Conservation (phyloP, 2,888 invertebrate species). For the Leucophora obtusa region DNA sequence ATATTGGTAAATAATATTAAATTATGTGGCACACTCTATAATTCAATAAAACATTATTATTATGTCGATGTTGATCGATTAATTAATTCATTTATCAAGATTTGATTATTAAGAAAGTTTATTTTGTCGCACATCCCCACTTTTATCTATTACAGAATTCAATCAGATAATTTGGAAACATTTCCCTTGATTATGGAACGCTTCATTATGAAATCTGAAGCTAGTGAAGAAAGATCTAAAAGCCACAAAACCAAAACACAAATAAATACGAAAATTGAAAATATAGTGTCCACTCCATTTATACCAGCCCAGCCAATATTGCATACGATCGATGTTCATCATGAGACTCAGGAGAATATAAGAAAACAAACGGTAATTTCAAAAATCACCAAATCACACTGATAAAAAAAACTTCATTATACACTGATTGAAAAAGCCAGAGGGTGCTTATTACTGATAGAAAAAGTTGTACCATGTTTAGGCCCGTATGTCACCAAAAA, state of each 20-base stretch:
- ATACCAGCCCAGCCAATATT: slow-evolving; percentile 74
- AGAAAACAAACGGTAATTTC: slow-evolving; percentile 73
- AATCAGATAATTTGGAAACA: slow-evolving; percentile 76
- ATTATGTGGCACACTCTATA: no score
- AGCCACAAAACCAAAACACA: slow-evolving; percentile 65
- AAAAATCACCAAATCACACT: no score
- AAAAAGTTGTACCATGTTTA: no score
- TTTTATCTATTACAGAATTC: slow-evolving; percentile 70
- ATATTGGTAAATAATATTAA: no score
- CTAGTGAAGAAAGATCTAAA: slow-evolving; percentile 61
- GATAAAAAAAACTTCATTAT: no score
- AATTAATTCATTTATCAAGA: no score
- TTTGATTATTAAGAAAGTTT: no score
- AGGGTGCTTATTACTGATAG: no score
- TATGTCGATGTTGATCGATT: no score
- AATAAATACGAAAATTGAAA: slow-evolving; percentile 68
- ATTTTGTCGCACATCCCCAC: background rate
- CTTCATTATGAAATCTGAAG: slow-evolving; percentile 69
- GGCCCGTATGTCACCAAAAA: no score
- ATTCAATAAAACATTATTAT: no score
- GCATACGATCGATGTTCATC: slow-evolving; percentile 74
- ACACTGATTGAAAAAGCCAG: no score
- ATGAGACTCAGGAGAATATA: slow-evolving; percentile 75
- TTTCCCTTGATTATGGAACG: slow-evolving; percentile 75
- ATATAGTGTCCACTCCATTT: slow-evolving; percentile 70